Evolutionary conservation across 2,113 vertebrate genomes (phyloP).

Genomic region (Suricata suricatta): DNA sequence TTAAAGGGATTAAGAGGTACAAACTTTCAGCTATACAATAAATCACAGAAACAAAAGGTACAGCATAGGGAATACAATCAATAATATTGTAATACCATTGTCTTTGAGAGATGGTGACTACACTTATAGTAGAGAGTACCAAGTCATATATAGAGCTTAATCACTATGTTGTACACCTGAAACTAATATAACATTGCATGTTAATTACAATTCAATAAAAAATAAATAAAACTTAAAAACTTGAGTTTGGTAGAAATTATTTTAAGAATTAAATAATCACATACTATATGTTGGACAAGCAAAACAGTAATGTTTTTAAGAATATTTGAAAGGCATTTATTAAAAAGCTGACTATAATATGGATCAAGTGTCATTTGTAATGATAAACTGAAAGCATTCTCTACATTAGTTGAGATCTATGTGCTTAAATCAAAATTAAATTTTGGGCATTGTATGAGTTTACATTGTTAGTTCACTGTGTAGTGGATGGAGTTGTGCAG

Average conservation of each 20-base stretch:
- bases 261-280: neutral
- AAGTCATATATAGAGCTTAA: neutral
- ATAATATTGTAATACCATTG: neutral
- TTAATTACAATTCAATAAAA: neutral
- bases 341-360: neutral
- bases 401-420: neutral
- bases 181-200: neutral
- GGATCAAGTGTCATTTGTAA: neutral
- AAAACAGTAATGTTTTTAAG: neutral
- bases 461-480: neutral
- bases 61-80: neutral
- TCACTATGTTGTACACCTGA: neutral
- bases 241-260: neutral
- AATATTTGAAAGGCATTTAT: neutral
- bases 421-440: neutral
- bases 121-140: neutral
- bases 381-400: neutral
- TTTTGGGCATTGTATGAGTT: neutral
- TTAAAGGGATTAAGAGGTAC: neutral
- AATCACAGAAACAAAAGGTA: neutral
- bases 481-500: neutral
- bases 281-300: neutral
- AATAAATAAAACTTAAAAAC: neutral
- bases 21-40: neutral
- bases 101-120: neutral